Base-by-base conservation (phyloP, 2,888 invertebrate genomes). In the Andrena haemorrhoa region DNA sequence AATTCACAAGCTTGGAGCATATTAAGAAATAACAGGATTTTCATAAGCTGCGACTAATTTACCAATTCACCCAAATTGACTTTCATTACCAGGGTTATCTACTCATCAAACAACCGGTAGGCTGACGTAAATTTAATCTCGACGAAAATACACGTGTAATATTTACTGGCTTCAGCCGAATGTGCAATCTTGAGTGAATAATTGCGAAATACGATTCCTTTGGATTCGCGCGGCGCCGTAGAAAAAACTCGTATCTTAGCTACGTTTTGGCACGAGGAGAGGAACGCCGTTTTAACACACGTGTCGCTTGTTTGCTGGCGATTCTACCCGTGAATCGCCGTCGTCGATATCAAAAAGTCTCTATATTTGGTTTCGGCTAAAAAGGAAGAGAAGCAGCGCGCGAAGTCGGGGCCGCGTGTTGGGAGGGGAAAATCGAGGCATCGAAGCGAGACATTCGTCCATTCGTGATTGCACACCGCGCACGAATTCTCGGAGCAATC, bases 251-350 rank as follows among this genome's bases (percentile, higher is more conserved):
- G 63, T 79, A 84, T 71, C 82, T 88, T 86, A 88, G 74, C 86
- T 87, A 88, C 71, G 66, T 69, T 86, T 88, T 88, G 88, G 88
- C 88, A 88, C 88, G 89, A 88, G 89, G 88, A 88, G 88, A 88
- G 88, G 88, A 88, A 88, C 88, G 89, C 84, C 78, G 86, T 89
- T 82, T 85, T 83, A 76, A 80, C 74, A 86, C 77, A 72, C 79
- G 69, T 51, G 72, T 84, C 83, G 47, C 64, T 64, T 51, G 72
- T 72, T 77, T 72, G 64, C 73, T 70, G 66, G 63, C 74, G 70
- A 84, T 61, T 58, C 74, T 85, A 35, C 63, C 74, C 56, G 60
- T 77, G 81, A 74, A 73, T 73, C 72, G 73, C 73, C 64, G 65
- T 51, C 41, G 64, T 74, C 77, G 71, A 87, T 86, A 86, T 83